A percentile compares a stretch with the other conserved stretches of the same genome.
These are phyloP conservation scores for Myotis daubentonii DNA, from an alignment of 2,797 vertebrate genomes.

Conservation along the genomic window DNA sequence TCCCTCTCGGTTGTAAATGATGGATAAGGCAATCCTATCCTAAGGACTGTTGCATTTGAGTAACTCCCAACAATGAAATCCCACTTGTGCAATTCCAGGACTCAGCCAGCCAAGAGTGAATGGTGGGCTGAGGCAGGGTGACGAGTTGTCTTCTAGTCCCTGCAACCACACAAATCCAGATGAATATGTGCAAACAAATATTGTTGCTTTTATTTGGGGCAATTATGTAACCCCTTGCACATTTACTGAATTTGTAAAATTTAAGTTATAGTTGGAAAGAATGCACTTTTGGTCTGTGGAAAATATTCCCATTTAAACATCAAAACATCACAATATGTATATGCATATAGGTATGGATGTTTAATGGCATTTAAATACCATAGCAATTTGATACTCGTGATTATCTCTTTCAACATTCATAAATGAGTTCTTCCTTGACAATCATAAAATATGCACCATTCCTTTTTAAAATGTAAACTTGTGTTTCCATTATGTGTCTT, in stretches of 20 bases:
- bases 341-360: neutral
- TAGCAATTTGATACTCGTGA: neutral
- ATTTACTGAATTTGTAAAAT: neutral
- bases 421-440: neutral
- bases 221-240: neutral
- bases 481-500: neutral
- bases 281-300: neutral
- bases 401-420: conserved; percentile 29
- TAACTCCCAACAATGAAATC: neutral
- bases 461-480: neutral
- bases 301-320: conserved; percentile 41
- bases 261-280: neutral
- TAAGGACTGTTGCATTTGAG: neutral
- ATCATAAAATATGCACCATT: neutral
- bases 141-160: accelerated
- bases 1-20: neutral
- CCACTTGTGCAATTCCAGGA: neutral
- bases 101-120: no score
- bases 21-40: neutral
- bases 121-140: neutral
- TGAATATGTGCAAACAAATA: neutral
- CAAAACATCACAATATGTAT: neutral
- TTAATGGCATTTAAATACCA: neutral
- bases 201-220: neutral
- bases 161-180: neutral